Percentiles rank a stretch among this genome's conserved stretches.
Evolutionary conservation across 2,113 vertebrate genomes (phyloP).

Genomic region (Pan troglodytes): NHGRI_mPanTro3-v2.1_pri NC_072421.2:127399501-127400000

Average conservation of each 20-base stretch:
- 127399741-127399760: background rate
- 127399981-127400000: background rate
- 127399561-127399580: background rate
- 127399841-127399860: background rate
- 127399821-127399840: background rate
- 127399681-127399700: background rate
- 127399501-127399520: background rate
- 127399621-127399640: background rate
- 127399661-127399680: background rate
- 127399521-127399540: background rate
- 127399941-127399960: constrained; percentile 29
- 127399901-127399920: background rate
- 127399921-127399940: background rate
- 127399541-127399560: constrained; percentile 8
- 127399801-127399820: background rate
- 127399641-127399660: background rate
- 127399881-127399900: constrained; percentile 22
- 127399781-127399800: background rate
- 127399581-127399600: background rate
- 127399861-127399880: background rate
- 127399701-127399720: background rate
- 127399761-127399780: background rate
- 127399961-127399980: constrained; percentile 16
- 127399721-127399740: constrained; percentile 30
- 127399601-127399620: background rate